Base-by-base conservation (phyloP, 2,888 invertebrate genomes). In the Willowsia nigromaculata region DNA sequence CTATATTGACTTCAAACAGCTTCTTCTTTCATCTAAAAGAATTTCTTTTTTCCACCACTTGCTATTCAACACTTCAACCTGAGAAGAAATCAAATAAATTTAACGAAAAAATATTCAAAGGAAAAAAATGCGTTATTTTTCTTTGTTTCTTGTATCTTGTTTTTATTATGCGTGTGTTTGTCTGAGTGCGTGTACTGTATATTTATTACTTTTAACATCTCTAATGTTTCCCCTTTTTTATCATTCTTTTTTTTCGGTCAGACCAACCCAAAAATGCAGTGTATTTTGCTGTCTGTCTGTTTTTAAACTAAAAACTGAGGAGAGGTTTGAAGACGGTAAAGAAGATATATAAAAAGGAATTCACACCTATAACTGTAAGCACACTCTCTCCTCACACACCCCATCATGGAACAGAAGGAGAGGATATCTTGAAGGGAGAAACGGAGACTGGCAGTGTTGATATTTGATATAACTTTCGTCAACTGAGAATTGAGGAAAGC, bases 401-500 rank as follows among this genome's bases (percentile, higher is more conserved):
- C 50, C 50, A 50, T 13, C 6, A n/a, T 18, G n/a, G 59, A 25
- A 62, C 11, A 30, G 33, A 27, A 62, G 1, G 22, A n/a, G 13
- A 37, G 40, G 27, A 62, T 62, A 62, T 40, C 15, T 33, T 37
- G 40, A 43, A 11, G 13, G 22, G 22, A 22, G 25, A 6, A 13
- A 59, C 9, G 18, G 33, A 62, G 25, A 43, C 27, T 65, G 43
- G 65, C 30, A 65, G 56, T 82, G 47, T 65, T 80, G 68, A 50
- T 68, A 83, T 83, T 71, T 71, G 50, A 71, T 83, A 71, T 71
- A 83, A 83, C 62, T 78, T 87, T 68, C 40, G 80, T 81, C 80
- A 81, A 80, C 68, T 87, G 86, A 81, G 86, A 87, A 81, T 87
- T 87, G 56, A 81, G 78, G 22, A 81, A 87, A 87, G 43, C 81